phyloP scores from a whole-genome alignment of 2,888 invertebrate genomes.

The Gymnoscelis rufifasciata region DNA sequence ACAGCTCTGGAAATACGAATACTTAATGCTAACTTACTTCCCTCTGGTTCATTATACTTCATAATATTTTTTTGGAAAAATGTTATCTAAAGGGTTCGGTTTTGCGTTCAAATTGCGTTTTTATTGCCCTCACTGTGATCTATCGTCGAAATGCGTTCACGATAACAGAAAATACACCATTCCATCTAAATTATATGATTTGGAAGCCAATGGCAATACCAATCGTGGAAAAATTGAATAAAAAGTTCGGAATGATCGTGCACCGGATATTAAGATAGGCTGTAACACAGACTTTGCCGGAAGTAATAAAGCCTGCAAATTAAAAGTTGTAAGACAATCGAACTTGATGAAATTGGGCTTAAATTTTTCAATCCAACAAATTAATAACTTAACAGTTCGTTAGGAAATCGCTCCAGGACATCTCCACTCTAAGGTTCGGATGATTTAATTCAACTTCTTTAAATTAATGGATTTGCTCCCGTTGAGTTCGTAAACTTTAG shows the following conservation, averaged over 20 bases:
- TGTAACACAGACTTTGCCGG: constrained; percentile 22
- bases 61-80: constrained; percentile 65
- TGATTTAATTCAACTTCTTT: constrained; percentile 69
- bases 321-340: constrained; percentile 30
- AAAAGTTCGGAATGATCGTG: constrained; percentile 21
- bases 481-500: constrained; percentile 49
- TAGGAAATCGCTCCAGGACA: constrained; percentile 39
- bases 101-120: constrained; percentile 30
- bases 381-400: constrained; percentile 48
- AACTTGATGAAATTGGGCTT: constrained; percentile 33
- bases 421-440: constrained; percentile 50
- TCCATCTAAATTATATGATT: constrained; percentile 11
- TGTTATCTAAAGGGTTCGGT: constrained; percentile 56
- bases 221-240: constrained; percentile 17
- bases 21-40: constrained; percentile 76
- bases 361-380: constrained; percentile 39
- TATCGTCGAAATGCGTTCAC: constrained; percentile 21
- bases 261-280: constrained; percentile 27
- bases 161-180: constrained; percentile 9
- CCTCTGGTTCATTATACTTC: constrained; percentile 76
- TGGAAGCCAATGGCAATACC: constrained; percentile 15
- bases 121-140: constrained; percentile 31
- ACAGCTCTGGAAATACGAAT: constrained; percentile 75
- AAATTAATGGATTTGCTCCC: constrained; percentile 65
- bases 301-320: constrained; percentile 28